Base-by-base conservation (phyloP, 2,797 vertebrate species). In the Rhinichthys osculus region DNA sequence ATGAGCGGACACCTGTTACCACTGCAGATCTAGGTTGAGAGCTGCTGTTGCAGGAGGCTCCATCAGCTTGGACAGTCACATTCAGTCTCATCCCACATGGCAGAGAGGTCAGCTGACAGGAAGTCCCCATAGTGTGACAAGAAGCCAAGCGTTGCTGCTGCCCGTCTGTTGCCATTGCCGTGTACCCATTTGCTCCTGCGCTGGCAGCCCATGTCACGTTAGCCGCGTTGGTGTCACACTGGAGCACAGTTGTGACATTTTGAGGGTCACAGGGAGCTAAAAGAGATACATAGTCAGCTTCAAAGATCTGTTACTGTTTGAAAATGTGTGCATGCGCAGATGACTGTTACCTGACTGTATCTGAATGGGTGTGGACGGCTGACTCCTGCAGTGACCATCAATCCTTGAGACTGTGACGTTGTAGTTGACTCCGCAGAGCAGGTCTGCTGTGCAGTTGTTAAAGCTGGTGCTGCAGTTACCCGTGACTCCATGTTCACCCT, bases 381-480 rank as follows among this genome's bases (percentile, higher is more conserved):
- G 64, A 83, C 92, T 91, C 2, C 8, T 33, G 84, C 95, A 96
- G 42, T 30, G 84, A 80, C 90, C 93, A 17, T 94, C 88, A 0
- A 74, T 8, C 82, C 91, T 88, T 59, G 69, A 92, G 70, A 95
- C 94, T 0, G 83, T 92, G 88, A 94, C 89, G 0, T 71, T 92
- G 90, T 95, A 95, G 30, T 21, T 93, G 84, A 81, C 88, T 44
- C 94, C 95, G 50, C 95, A 96, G 33, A 83, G 90, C 85, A 94
- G 89, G 35, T 88, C 77, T 10, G 16, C 3, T 81, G 50, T 89
- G 78, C 95, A 95, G 89, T 89, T 94, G 85, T 82, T 80, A 1
- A 81, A 86, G 77, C 74, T 72, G 67, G 91, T 93, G 88, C 73
- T 95, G 90, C 95, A 95, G 87, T 19, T 93, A 67, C 94, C 90